Evolutionary conservation across 2,797 vertebrate species (phyloP).

Genomic region (Sparus aurata): DNA sequence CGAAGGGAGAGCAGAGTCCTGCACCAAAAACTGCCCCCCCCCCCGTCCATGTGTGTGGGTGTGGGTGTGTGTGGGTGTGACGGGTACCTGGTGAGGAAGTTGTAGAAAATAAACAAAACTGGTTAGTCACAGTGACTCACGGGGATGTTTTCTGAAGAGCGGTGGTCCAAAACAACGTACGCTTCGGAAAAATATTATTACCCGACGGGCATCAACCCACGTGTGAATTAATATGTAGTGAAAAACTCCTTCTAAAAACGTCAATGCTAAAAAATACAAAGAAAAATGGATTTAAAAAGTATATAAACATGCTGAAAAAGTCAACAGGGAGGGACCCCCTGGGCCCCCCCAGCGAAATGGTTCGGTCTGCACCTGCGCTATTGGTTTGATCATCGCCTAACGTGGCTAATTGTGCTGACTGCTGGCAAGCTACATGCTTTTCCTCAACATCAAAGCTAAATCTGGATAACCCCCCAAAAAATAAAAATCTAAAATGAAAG

Average conservation of each 20-base stretch:
- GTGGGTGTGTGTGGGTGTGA: conserved; percentile 39
- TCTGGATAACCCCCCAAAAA: conserved; percentile 28
- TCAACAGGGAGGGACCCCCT: conserved; percentile 3
- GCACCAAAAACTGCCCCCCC: background rate
- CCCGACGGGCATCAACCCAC: background rate
- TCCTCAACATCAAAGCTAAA: conserved; percentile 69
- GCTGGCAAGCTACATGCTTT: conserved; percentile 54
- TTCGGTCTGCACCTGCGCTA: conserved; percentile 51
- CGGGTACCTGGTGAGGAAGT: conserved; percentile 38
- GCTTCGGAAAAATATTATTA: background rate
- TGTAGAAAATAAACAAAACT: conserved; percentile 26
- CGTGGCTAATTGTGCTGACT: conserved; percentile 70
- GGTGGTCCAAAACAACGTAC: conserved; percentile 4
- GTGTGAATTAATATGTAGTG: background rate
- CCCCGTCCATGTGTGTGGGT: background rate
- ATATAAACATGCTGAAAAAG: background rate
- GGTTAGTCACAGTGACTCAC: conserved; percentile 29
- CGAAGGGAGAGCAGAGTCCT: conserved; percentile 1
- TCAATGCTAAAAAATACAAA: background rate
- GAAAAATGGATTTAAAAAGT: background rate
- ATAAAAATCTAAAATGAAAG: conserved; percentile 48
- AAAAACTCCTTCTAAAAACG: background rate
- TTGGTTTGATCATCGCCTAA: conserved; percentile 61
- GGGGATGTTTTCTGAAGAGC: background rate
- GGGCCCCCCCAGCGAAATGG: conserved; percentile 19